phyloP scores from a whole-genome alignment of 1,140 invertebrate genomes.

The Eulimnadia texana region DNA sequence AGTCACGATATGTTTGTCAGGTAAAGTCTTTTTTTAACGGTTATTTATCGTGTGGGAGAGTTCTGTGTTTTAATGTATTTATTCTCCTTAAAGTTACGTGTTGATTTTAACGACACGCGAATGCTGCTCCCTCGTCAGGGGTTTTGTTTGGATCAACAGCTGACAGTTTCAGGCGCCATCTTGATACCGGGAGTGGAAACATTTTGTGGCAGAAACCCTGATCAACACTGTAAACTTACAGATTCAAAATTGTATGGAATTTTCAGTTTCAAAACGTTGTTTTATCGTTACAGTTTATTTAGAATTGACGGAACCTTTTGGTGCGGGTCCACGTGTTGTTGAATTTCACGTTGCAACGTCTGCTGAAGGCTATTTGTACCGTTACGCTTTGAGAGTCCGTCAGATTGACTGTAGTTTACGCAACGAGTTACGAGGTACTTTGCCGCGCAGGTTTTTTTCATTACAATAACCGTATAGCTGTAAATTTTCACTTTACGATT shows the following conservation, averaged over 20 bases:
- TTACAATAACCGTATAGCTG: not conserved
- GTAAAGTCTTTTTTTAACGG: not conserved
- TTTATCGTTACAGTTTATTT: slow-evolving; percentile 8
- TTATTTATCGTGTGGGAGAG: not conserved
- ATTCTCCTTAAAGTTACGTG: not conserved
- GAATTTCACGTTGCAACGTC: slow-evolving; percentile 8
- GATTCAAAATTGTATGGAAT: not conserved
- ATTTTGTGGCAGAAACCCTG: slow-evolving; percentile 10
- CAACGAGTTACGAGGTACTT: slow-evolving; percentile 2
- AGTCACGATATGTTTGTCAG: not conserved
- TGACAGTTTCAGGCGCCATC: not conserved
- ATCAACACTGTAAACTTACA: slow-evolving; percentile 11
- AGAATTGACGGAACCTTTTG: slow-evolving; percentile 1
- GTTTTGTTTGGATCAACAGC: slow-evolving; percentile 7
- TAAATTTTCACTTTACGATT: not conserved
- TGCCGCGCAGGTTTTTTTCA: not conserved
- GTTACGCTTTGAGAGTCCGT: slow-evolving; percentile 3
- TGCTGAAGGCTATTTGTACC: slow-evolving; percentile 6
- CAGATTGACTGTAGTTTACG: slow-evolving; percentile 10
- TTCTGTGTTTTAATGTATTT: not conserved
- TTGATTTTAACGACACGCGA: slow-evolving; percentile 7
- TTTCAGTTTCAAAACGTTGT: not conserved
- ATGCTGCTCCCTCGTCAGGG: slow-evolving; percentile 13
- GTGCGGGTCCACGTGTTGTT: not conserved
- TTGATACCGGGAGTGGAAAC: not conserved